A percentile compares a stretch with the other conserved stretches of the same genome.
Evolutionary conservation across 2,797 vertebrate species (phyloP).

Genomic region (Paramormyrops hopkinsi): DNA sequence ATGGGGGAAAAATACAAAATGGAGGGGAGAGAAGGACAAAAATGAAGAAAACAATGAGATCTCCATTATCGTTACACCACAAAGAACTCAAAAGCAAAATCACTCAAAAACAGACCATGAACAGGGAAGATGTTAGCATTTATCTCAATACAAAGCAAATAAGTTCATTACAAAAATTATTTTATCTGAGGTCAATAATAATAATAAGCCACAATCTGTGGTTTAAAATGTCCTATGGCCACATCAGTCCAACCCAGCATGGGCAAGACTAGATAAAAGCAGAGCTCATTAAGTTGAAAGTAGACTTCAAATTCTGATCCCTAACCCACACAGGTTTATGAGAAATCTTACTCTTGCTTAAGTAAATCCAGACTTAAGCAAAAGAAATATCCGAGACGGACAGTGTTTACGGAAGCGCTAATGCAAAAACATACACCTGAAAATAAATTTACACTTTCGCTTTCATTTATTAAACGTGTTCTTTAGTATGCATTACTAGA

Average conservation of each 20-base stretch:
- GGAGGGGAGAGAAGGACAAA: slow-evolving; percentile 27
- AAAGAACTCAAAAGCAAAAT: neutral
- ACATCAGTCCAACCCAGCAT: neutral
- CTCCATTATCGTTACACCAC: neutral
- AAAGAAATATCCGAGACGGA: neutral
- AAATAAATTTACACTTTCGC: neutral
- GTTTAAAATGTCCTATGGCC: neutral
- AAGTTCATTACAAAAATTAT: neutral
- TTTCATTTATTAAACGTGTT: neutral
- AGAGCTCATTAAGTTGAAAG: neutral
- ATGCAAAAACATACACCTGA: neutral
- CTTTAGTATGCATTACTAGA: neutral
- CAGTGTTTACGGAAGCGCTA: neutral
- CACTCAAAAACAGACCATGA: neutral
- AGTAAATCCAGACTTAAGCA: neutral
- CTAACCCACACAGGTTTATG: neutral
- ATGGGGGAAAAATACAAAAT: slow-evolving; percentile 46
- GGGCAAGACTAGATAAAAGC: neutral
- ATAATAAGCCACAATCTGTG: neutral
- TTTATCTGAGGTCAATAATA: neutral
- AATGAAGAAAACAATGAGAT: slow-evolving; percentile 39
- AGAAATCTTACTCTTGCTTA: neutral
- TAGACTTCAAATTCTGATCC: neutral
- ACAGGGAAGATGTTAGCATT: neutral
- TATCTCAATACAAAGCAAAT: neutral